Percentiles rank a stretch among this genome's conserved stretches.
Conservation (phyloP, 2,113 vertebrate genomes). For the Microcebus tavaratra region DNA sequence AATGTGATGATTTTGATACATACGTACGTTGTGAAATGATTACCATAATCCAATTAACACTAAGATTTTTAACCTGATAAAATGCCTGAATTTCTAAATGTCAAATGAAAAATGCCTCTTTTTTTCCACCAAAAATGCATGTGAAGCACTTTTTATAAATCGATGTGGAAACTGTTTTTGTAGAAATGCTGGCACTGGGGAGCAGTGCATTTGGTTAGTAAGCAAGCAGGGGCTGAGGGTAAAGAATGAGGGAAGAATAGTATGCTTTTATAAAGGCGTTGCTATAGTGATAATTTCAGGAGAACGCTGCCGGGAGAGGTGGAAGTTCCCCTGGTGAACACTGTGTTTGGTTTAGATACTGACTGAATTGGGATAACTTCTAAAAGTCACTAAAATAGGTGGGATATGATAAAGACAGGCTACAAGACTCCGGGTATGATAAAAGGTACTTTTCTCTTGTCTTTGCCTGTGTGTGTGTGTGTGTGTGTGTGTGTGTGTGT, state of each 20-base stretch:
- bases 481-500: conserved; percentile 52
- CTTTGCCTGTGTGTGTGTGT: background rate
- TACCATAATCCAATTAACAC: background rate
- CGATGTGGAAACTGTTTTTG: background rate
- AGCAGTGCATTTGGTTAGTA: background rate
- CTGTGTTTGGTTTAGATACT: conserved; percentile 73
- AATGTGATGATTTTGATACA: background rate
- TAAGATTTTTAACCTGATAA: background rate
- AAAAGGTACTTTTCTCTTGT: conserved; percentile 69
- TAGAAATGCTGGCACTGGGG: background rate
- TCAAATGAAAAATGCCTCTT: background rate
- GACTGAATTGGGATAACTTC: conserved; percentile 73
- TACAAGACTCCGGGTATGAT: conserved; percentile 73
- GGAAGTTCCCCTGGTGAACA: conserved; percentile 74
- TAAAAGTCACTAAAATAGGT: conserved; percentile 76
- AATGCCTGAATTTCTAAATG: background rate
- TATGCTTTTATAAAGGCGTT: conserved; percentile 59
- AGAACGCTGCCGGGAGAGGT: conserved; percentile 5
- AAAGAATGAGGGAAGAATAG: conserved; percentile 31
- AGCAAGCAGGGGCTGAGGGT: conserved; percentile 39
- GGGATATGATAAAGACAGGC: conserved; percentile 79
- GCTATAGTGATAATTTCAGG: conserved; percentile 68
- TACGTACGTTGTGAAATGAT: background rate
- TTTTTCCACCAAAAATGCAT: background rate
- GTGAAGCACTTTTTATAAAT: conserved; percentile 49